Conservation (phyloP, 2,888 invertebrate species). For the Machimus rusticus region DNA sequence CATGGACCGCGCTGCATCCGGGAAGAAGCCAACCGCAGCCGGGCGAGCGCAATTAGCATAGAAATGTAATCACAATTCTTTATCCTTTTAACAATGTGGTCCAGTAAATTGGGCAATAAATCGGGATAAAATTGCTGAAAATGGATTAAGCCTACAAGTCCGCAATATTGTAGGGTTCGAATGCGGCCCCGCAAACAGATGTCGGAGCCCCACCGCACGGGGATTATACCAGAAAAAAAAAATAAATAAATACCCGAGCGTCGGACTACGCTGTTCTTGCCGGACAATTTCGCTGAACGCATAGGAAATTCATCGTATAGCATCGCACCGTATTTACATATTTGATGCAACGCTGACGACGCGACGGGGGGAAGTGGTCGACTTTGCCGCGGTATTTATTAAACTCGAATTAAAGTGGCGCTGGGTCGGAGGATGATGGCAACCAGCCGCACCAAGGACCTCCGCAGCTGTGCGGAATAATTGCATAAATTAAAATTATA, state of each 20-base stretch:
- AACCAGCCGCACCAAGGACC: not conserved
- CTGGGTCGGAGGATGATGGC: not conserved
- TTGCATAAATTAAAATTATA: constrained; percentile 40
- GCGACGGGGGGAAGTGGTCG: not conserved
- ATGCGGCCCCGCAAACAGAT: constrained; percentile 29
- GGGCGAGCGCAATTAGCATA: constrained; percentile 27
- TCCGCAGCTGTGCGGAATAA: not conserved
- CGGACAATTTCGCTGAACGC: not conserved
- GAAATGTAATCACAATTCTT: constrained; percentile 35
- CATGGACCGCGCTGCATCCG: not conserved
- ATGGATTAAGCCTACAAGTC: constrained; percentile 36
- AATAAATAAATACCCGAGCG: not conserved
- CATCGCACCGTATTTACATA: constrained; percentile 1
- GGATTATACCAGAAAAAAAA: not conserved
- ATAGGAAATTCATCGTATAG: not conserved
- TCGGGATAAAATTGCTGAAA: constrained; percentile 39
- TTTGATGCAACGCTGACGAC: not conserved
- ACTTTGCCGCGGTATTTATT: constrained; percentile 2
- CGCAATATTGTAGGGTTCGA: constrained; percentile 28
- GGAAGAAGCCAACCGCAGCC: not conserved
- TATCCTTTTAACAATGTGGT: constrained; percentile 40
- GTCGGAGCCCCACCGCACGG: not conserved
- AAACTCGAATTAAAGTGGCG: constrained; percentile 8
- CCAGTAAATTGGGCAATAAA: constrained; percentile 39
- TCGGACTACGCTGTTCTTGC: not conserved